A percentile compares a stretch with the other conserved stretches of the same genome.
Conservation (phyloP, 2,113 vertebrate species). For the Argyrosomus japonicus region DNA sequence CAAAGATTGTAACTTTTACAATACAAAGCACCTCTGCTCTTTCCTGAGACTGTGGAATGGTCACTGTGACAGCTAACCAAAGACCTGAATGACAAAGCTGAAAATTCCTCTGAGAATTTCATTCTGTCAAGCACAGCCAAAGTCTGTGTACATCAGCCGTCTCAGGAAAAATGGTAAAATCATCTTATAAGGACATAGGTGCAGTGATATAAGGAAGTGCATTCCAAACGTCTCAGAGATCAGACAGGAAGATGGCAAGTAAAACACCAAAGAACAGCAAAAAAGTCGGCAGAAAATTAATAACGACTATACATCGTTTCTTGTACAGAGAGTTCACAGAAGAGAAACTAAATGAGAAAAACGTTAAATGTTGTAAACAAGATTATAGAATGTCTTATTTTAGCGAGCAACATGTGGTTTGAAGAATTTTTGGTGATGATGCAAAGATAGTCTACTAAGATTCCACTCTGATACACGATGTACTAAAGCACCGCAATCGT, state of each 20-base stretch:
- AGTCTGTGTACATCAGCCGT: conserved; percentile 5
- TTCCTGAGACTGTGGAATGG: conserved; percentile 26
- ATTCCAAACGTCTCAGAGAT: conserved; percentile 4
- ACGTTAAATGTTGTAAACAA: neutral
- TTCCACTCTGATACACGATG: neutral
- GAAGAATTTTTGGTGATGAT: neutral
- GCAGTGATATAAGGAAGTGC: neutral
- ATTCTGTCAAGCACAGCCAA: conserved; percentile 1
- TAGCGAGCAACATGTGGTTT: neutral
- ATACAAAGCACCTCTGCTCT: conserved; percentile 19
- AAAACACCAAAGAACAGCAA: neutral
- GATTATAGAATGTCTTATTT: neutral
- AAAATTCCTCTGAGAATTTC: conserved; percentile 25
- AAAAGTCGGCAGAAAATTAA: no score
- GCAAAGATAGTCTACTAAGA: neutral
- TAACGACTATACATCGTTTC: no score
- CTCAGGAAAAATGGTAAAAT: conserved; percentile 23
- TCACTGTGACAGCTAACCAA: conserved; percentile 39
- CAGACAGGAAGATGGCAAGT: neutral
- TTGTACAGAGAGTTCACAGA: neutral
- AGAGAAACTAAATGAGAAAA: neutral
- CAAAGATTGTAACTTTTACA: no score
- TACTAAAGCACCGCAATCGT: neutral
- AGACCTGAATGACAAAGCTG: conserved; percentile 14
- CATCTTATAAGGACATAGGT: conserved; percentile 25